These are phyloP conservation scores for Zosterops japonicus DNA, from an alignment of 2,113 vertebrate species.

Conservation along the genomic window DNA sequence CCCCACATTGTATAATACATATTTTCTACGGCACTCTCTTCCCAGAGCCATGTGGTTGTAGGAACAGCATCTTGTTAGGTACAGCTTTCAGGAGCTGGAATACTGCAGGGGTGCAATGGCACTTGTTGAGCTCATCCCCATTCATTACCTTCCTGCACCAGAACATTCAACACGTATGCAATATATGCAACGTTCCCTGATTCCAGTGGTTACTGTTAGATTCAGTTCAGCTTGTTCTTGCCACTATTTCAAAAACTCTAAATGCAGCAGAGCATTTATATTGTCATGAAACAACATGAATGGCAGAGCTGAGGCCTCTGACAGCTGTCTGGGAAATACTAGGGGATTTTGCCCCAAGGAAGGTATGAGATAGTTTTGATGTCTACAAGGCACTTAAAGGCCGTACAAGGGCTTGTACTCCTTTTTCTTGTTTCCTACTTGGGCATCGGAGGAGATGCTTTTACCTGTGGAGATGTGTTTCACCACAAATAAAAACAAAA, in stretches of 20 bases:
- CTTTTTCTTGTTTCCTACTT: neutral
- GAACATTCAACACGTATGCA: neutral
- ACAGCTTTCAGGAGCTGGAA: neutral
- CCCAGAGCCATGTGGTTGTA: neutral
- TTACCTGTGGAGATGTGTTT: neutral
- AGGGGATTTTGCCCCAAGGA: neutral
- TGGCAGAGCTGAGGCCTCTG: neutral
- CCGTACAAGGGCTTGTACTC: neutral
- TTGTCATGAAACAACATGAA: neutral
- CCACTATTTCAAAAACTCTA: neutral
- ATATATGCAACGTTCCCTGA: accelerated
- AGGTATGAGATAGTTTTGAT: neutral
- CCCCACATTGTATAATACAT: accelerated
- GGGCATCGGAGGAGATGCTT: neutral
- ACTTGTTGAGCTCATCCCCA: neutral
- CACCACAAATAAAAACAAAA: neutral
- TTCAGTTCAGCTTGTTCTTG: neutral
- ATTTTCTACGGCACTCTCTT: neutral
- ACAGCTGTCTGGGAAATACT: neutral
- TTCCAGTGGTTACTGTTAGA: neutral
- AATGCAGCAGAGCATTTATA: neutral
- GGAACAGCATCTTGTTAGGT: neutral
- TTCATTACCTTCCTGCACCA: neutral
- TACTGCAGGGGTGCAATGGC: neutral
- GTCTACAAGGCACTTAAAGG: neutral